Evolutionary conservation across 1,140 invertebrate genomes (phyloP), one percentile per base, ranked within the genome.

Genomic region (Ceratitis capitata): DNA sequence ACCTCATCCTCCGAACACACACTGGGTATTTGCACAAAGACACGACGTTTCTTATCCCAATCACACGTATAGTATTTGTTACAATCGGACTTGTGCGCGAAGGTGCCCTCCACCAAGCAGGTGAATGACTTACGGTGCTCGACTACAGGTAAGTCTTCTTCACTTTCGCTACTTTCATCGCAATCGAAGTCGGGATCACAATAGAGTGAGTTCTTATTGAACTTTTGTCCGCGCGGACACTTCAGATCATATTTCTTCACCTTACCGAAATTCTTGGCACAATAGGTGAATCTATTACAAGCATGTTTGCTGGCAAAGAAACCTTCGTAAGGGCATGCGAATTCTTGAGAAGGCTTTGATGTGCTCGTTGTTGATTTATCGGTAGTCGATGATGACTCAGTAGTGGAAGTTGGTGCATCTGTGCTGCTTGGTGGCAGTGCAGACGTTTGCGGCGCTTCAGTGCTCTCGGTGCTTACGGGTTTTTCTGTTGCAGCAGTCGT

Each of bases 401-500:
- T 3, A 32, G 61, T 64, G 61, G 61, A 35, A 61, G 56, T 7
- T 4, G 51, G 3, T 5, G 14, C 51, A 4, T 16, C 12, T 1
- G 58, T 32, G 32, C 29, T 69, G 5, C 0, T n/a, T 35, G 32
- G 9, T 1, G 32, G 51, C 23, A 7, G 51, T 58, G 26, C 82
- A 84, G 74, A 83, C 2, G 49, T 58, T 83, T 35, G 10, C 53
- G 58, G 32, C n/a, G 69, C 84, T 49, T 83, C 64, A n/a, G 12
- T 39, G 12, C 12, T 39, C 58, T 85, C 84, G 29, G 61, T 47
- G 10, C 19, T 78, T 1, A 23, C 10, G 39, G 69, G 39, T 12
- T n/a, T 23, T 16, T 83, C 29, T 16, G 85, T 74, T 4, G 26
- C 29, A 61, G 3, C 0, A 32, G 58, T 7, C 29, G 2, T 32